Evolutionary conservation across 2,113 vertebrate species (phyloP).

Genomic region (Thermophis baileyi): DNA sequence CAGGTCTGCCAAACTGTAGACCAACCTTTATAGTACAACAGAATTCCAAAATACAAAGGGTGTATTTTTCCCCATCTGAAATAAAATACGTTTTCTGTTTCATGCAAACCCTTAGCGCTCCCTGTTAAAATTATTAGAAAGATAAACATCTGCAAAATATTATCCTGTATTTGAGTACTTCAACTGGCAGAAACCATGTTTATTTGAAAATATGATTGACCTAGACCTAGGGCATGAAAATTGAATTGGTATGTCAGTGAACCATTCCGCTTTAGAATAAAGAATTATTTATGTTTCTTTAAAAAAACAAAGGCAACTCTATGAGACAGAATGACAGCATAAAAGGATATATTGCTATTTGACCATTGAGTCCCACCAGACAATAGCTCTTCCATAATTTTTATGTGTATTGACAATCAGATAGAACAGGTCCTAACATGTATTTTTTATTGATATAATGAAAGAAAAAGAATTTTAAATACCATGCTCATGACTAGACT

Average conservation of each 20-base stretch:
- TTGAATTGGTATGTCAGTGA: constrained; percentile 10
- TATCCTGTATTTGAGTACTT: neutral
- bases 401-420: constrained; percentile 6
- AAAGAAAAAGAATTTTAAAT: neutral
- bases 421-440: neutral
- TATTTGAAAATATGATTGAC: neutral
- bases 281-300: neutral
- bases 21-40: neutral
- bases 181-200: neutral
- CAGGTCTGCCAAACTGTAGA: neutral
- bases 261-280: constrained; percentile 1
- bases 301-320: neutral
- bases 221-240: neutral
- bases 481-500: neutral
- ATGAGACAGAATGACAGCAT: neutral
- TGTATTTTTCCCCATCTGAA: neutral
- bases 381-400: neutral
- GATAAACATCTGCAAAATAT: neutral
- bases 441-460: neutral
- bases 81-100: neutral
- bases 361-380: neutral
- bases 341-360: neutral
- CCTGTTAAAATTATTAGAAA: neutral
- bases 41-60: neutral
- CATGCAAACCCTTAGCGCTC: neutral